Evolutionary conservation across 2,888 invertebrate species (phyloP), one percentile per base, ranked within the genome.

Genomic region (Chorisops tibialis): DNA sequence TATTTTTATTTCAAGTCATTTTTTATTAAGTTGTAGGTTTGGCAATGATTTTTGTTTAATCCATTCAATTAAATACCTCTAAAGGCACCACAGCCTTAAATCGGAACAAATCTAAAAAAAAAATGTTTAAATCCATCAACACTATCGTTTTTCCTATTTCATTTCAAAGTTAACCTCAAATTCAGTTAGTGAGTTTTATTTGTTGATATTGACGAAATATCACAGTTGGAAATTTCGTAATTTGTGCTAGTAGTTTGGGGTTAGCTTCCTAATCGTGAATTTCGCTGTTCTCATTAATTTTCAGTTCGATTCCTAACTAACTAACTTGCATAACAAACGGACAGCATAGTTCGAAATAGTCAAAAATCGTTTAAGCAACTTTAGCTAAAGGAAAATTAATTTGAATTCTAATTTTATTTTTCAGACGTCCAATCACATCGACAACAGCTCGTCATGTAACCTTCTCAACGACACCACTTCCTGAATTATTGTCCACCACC

Each of bases 401-500:
- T 30, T 30, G 2, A 30, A n/a, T 2, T 30, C 5, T 30, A 30
- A 1, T 22, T 51, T 11, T 39, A 43, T 43, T 35, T 62, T 68
- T 47, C 65, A 77, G 77, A 65, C 77, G 77, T 52, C 77, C 77
- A 67, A 77, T 78, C 63, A 73, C 58, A 43, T 45, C 74, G 61
- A 73, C 75, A 35, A 75, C 76, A 19, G 74, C 77, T 45, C 69
- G 75, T 35, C 69, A 69, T 35, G 62, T 65, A 39, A 65, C 70
- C 30, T 66, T 69, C 45, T 70, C 74, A 9, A 75, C 75, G 21
- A 77, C 77, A 14, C 73, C 75, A 16, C 59, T 73, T 62, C 75
- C 76, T 3, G 65, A 71, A 21, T 61, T 73, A 41, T 71, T 75
- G 67, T 56, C 65, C 41, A 72, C 76, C 24, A 75, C 76, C 58